phyloP scores from a whole-genome alignment of 1,140 invertebrate genomes.

The Zaprionus ghesquierei region DNA sequence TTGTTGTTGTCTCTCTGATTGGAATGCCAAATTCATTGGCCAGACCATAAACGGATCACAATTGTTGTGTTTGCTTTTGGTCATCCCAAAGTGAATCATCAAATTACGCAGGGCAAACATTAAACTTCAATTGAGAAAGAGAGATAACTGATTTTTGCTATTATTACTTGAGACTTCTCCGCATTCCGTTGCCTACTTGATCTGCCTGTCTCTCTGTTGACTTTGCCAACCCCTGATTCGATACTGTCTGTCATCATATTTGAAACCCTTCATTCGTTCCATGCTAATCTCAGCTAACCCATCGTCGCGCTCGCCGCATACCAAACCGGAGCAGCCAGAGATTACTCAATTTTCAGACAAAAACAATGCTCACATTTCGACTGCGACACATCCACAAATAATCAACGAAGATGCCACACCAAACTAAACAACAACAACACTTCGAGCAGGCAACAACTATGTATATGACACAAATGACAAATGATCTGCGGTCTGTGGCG shows the following conservation, averaged over 20 bases:
- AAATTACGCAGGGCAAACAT: neutral
- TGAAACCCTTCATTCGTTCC: neutral
- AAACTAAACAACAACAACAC: constrained; percentile 38
- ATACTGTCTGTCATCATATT: neutral
- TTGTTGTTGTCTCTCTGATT: neutral
- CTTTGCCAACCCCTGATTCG: neutral
- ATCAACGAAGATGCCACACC: constrained; percentile 67
- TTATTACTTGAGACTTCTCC: neutral
- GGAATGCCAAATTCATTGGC: constrained; percentile 29
- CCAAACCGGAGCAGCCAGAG: constrained; percentile 31
- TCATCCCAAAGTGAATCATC: constrained; percentile 13
- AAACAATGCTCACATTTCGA: constrained; percentile 67
- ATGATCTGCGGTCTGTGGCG: constrained; percentile 57
- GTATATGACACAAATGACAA: constrained; percentile 60
- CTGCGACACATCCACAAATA: too few relatives aligned
- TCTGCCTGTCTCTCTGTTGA: neutral
- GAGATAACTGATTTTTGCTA: neutral
- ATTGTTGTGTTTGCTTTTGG: constrained; percentile 10
- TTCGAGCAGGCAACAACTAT: constrained; percentile 1
- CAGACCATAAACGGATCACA: constrained; percentile 30
- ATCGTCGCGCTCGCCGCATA: constrained; percentile 63
- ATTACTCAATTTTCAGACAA: constrained; percentile 73
- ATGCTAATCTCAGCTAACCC: constrained; percentile 64
- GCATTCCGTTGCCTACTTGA: neutral
- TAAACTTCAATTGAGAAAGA: neutral